Evolutionary conservation across 1,140 invertebrate species (phyloP).

Genomic region (Panagrolaimus sp.): DNA sequence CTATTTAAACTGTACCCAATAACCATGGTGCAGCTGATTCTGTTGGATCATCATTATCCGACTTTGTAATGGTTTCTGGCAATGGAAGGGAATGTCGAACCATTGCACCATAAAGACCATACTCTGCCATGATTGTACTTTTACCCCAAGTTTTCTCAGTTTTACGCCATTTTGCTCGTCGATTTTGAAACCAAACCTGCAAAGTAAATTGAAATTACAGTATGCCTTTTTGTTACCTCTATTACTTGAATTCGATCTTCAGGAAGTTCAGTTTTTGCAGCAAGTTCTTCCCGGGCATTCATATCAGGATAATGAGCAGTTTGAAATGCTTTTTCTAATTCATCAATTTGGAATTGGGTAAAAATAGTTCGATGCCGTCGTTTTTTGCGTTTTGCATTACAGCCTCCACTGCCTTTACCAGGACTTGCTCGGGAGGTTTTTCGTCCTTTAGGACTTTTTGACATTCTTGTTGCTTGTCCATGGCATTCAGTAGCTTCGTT

Average conservation of each 20-base stretch:
- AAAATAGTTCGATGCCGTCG: slow-evolving; percentile 76
- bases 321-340: slow-evolving; percentile 96
- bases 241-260: slow-evolving; percentile 97
- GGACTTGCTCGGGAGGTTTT: slow-evolving; percentile 1
- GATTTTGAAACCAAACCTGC: slow-evolving; percentile 98
- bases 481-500: slow-evolving; percentile 8
- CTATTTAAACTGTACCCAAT: slow-evolving; percentile 70
- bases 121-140: slow-evolving; percentile 98
- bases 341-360: slow-evolving; percentile 92
- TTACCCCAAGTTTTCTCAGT: slow-evolving; percentile 98
- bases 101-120: slow-evolving; percentile 97
- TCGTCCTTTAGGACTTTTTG: neutral
- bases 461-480: neutral
- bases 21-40: slow-evolving; percentile 94
- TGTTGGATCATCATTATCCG: slow-evolving; percentile 52
- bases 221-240: slow-evolving; percentile 1
- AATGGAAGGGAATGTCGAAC: slow-evolving; percentile 91
- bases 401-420: neutral
- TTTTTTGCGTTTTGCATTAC: slow-evolving; percentile 42
- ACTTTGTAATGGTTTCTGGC: slow-evolving; percentile 90
- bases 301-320: slow-evolving; percentile 98
- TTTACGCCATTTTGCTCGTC: slow-evolving; percentile 94
- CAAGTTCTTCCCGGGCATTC: slow-evolving; percentile 91
- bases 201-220: neutral
- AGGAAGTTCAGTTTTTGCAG: slow-evolving; percentile 89